These are phyloP conservation scores for Percina caprodes DNA, from an alignment of 2,113 vertebrate genomes.

Conservation along the genomic window DNA sequence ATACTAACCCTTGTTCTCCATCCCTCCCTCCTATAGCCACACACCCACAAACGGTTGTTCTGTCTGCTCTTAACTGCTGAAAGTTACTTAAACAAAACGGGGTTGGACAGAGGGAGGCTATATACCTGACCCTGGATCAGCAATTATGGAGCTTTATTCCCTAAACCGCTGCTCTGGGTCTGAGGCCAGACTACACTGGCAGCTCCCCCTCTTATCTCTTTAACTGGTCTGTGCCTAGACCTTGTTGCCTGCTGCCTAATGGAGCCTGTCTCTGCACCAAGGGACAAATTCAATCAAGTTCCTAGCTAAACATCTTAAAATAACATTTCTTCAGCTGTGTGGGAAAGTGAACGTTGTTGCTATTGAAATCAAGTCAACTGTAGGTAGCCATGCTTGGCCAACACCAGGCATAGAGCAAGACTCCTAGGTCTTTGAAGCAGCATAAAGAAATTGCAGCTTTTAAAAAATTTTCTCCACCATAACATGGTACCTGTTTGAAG, in stretches of 20 bases:
- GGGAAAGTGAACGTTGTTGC: conserved; percentile 50
- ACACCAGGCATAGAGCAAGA: background rate
- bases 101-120: conserved; percentile 72
- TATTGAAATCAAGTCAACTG: conserved; percentile 51
- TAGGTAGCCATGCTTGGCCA: conserved; percentile 16
- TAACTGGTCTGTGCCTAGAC: conserved; percentile 76
- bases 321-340: conserved; percentile 53
- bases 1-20: conserved; percentile 7
- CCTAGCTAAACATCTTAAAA: conserved; percentile 70
- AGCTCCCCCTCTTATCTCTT: conserved; percentile 75
- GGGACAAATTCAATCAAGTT: conserved; percentile 75
- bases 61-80: conserved; percentile 55
- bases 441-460: background rate
- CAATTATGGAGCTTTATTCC: conserved; percentile 84
- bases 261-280: conserved; percentile 73
- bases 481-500: background rate
- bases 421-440: background rate
- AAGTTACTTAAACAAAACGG: conserved; percentile 81
- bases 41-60: conserved; percentile 4
- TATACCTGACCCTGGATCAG: conserved; percentile 82
- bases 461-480: background rate
- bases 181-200: conserved; percentile 69
- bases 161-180: conserved; percentile 78
- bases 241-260: conserved; percentile 79
- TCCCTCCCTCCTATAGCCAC: background rate